Evolutionary conservation across 2,797 vertebrate genomes (phyloP), one percentile per base, ranked within the genome.

Genomic region (Gymnoscopelus microlampas): DNA sequence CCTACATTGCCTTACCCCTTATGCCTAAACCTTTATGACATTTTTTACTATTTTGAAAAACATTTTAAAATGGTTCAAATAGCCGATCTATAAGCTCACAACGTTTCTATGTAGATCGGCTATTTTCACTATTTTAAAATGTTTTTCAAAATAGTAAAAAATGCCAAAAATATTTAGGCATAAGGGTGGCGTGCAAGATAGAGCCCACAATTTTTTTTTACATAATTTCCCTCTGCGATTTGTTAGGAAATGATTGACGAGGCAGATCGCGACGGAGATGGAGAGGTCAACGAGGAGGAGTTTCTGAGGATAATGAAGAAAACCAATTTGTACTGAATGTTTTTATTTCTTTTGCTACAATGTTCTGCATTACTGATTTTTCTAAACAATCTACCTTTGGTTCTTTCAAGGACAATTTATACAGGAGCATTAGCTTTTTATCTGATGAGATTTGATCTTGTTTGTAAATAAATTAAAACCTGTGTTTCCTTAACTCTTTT

Each of bases 261-360:
- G 93, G 97, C 97, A 6, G 96, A 99, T 79, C 84, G 89, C 79
- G 96, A 98, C n/a, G 96, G 97, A 23, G 96, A 98, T 53, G 97
- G 97, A 7, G 96, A 97, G 91, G 95, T 98, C 53, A 97, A 90
- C 7, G 96, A 98, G 87, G 93, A 96, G 89, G 98, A 98, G 79
- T 98, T 99, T 86, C 85, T 99, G 78, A 92, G 93, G 84, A 96
- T 99, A 79, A 99, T 99, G 97, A 96, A 95, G 89, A 99, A 97
- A 86, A 97, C 96, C 12, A 95, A 92, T 74, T 91, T 98, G 26
- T 97, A 96, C 87, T 98, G 91, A 93, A 54, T 3, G 15, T 14
- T 5, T 59, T 14, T 19, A n/a, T 58, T 54, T 3, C 44, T 56
- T 68, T 69, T 53, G 60, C 12, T 23, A 23, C 32, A 32, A 32